Evolutionary conservation across 1,140 invertebrate genomes (phyloP), one percentile per base, ranked within the genome.

Genomic region (Dinothrombium tinctorium): DNA sequence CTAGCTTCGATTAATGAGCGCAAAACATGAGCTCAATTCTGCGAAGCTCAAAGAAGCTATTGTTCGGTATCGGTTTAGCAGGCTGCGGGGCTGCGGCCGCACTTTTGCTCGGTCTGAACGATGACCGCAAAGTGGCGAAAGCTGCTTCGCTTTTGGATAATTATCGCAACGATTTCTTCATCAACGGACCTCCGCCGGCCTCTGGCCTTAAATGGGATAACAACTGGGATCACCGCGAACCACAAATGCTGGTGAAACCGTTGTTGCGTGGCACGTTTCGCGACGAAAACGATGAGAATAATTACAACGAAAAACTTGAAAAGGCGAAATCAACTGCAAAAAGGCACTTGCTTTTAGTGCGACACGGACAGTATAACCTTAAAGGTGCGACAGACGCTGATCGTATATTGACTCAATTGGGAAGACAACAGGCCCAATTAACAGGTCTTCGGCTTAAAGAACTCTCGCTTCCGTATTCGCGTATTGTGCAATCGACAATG

Each of bases 301-400:
- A 54, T n/a, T 44, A 48, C 21, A 45, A 38, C 14, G 48, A 51
- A 21, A 43, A 49, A 33, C 26, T 55, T 29, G 48, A 53, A 15
- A 48, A 50, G 23, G 49, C 62, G 4, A 74, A 65, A 46, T 59
- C 80, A 1, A 83, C 68, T 54, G 74, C 74, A 3, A 65, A 69
- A 0, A 61, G 89, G 25, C 77, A 95, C 57, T 56, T 96, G 23
- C 67, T 96, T 47, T 65, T 96, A 5, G 77, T 98, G 46, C 67
- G 90, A 25, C 90, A 98, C 62, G 90, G 90, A 0, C 87, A 96
- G 54, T 96, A 94, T 54, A 69, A 84, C 48, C 53, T 73, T 17
- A 59, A 67, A 20, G 82, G 76, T 1, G 58, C 61, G 31, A 67
- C 57, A 14, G 86, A 92, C 57, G 58, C 64, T n/a, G 72, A 82